Evolutionary conservation across 2,113 vertebrate genomes (phyloP).

Genomic region (Silurus meridionalis): DNA sequence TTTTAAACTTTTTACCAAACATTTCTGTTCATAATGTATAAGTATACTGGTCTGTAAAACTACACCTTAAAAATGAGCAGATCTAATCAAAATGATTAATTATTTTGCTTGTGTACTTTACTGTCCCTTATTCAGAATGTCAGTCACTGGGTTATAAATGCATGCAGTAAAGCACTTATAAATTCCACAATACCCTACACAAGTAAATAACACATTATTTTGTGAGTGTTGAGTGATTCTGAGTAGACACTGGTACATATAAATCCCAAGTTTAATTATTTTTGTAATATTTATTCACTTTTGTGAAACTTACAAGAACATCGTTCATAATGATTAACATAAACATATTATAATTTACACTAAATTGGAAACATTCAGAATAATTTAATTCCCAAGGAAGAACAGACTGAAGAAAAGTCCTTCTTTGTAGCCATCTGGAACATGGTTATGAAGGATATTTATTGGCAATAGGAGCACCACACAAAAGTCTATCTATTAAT

Average conservation of each 20-base stretch:
- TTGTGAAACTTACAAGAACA: not conserved
- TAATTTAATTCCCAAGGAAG: conserved; percentile 4
- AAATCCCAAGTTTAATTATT: not conserved
- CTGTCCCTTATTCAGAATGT: not conserved
- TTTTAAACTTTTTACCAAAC: not conserved
- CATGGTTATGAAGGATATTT: conserved; percentile 46
- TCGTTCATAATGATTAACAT: not conserved
- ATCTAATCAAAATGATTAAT: not conserved
- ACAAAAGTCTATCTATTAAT: conserved; percentile 52
- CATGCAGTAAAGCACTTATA: not conserved
- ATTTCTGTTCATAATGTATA: not conserved
- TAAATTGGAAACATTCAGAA: not conserved
- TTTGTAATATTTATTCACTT: not conserved
- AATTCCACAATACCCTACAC: not conserved
- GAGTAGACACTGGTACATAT: not conserved
- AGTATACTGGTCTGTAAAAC: not conserved
- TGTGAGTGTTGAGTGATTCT: not conserved
- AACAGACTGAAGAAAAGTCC: conserved; percentile 17
- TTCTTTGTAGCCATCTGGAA: conserved; percentile 55
- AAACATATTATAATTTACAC: not conserved
- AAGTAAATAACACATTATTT: not conserved
- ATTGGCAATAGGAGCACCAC: conserved; percentile 57
- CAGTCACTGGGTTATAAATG: not conserved
- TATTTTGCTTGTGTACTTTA: not conserved
- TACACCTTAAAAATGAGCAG: not conserved